Base-by-base conservation (phyloP, 2,113 vertebrate genomes). In the Seriola quinqueradiata region DNA sequence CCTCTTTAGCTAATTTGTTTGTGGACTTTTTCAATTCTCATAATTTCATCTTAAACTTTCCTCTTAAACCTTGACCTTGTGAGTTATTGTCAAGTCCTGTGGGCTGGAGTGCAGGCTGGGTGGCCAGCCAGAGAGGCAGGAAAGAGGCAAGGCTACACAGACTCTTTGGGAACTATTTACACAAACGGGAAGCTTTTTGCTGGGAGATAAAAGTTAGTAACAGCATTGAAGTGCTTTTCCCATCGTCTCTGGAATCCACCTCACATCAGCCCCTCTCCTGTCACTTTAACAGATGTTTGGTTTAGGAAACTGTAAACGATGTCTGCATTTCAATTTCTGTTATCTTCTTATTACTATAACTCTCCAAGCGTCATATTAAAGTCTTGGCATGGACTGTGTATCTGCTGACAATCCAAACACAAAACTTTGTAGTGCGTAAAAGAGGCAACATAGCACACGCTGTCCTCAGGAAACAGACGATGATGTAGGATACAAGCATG, bases 241-340 rank as follows among this genome's bases (percentile, higher is more conserved):
- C 96, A 97, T 98, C 96, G 95, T 95, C 88, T 95, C 93, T 94
- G 94, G 86, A 96, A 94, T 95, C 96, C 96, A 96, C 94, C 84
- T 95, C 95, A 95, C 96, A 95, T 96, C 94, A 94, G 96, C 88
- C 87, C 97, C 96, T 96, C 96, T 96, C 96, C 96, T 96, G 96
- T 97, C 97, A 97, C 97, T 97, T 95, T 95, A 98, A 96, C 96
- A 98, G 97, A 99, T 99, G 97, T 97, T 97, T 97, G 96, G 95
- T 97, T 97, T 97, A 96, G 96, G 96, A 94, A 96, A 98, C 95
- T 97, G 96, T 98, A 98, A 98, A 98, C 97, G 92, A 95, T 96
- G 96, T 97, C 96, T 96, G 96, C 95, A 96, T 97, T 97, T 97
- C 94, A 95, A 95, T 97, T 95, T 97, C 93, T 96, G 94, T 93